Evolutionary conservation across 2,113 vertebrate genomes (phyloP), one percentile per base, ranked within the genome.

Genomic region (Poecilia latipinna): DNA sequence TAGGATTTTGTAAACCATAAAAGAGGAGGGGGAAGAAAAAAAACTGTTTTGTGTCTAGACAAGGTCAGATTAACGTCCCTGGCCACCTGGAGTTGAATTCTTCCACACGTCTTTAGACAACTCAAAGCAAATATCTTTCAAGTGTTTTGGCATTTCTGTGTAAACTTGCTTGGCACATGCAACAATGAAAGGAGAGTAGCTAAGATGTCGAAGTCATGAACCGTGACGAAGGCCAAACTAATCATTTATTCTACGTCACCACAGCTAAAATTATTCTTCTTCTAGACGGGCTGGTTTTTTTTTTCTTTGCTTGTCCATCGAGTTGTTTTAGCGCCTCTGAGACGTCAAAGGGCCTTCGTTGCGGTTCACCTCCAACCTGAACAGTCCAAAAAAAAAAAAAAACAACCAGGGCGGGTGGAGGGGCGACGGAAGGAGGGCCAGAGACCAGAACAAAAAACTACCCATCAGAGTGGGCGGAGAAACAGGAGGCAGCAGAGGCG

Each of bases 281-380:
- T 57, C 24, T 10, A 57, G 51, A 24, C 19, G 3, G 7, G 24
- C 24, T n/a, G 8, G 48, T 79, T 72, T 33, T 65, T 70, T 19
- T 32, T 12, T 35, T 54, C 13, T 57, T 57, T 13, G 33, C 62
- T 48, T 60, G 33, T 22, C 8, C 66, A 29, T 72, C 33, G 28
- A 66, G 13, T 32, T 67, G 17, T 57, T 57, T 76, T 68, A 37
- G 35, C 10, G 2, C 85, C 84, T 68, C 68, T 78, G 90, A 65
- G 84, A 86, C 79, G 91, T 93, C 82, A 93, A 90, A 91, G 75
- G 93, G 84, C 86, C 80, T 92, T 93, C 89, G 4, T 48, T 15
- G 3, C 44, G 19, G 44, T 4, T 48, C 44, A 90, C 88, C 87
- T 93, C 89, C 77, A 82, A 89, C 85, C 83, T 91, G 70, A 54